Evolutionary conservation across 2,888 invertebrate species (phyloP).

Genomic region (Leptinotarsa tumamoca): DNA sequence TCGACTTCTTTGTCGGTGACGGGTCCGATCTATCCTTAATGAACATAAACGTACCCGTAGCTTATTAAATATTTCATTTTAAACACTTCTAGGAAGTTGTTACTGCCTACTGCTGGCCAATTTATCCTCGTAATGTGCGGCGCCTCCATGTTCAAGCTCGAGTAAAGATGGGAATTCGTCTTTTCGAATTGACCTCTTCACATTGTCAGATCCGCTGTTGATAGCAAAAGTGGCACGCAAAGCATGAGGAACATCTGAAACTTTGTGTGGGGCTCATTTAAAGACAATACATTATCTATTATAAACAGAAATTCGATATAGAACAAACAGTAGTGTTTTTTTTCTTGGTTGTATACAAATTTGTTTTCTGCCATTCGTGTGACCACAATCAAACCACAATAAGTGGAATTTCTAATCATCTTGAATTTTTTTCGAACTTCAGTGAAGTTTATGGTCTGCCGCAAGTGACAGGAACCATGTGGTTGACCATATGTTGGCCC

Average conservation of each 20-base stretch:
- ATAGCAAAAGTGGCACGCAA: not conserved
- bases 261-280: too few species aligned
- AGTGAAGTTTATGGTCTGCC: not conserved
- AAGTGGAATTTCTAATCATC: too few species aligned
- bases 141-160: slow-evolving; percentile 1
- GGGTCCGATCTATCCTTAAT: slow-evolving; percentile 29
- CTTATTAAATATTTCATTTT: slow-evolving; percentile 42
- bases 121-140: not conserved
- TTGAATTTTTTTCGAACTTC: not conserved
- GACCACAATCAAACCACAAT: too few species aligned
- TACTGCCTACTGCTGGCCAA: slow-evolving; percentile 32
- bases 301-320: too few species aligned
- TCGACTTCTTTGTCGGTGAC: slow-evolving; percentile 19
- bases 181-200: slow-evolving; percentile 13
- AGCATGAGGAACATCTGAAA: not conserved
- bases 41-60: slow-evolving; percentile 39
- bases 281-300: too few species aligned
- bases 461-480: slow-evolving; percentile 6
- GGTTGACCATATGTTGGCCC: slow-evolving; percentile 11
- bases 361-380: too few species aligned
- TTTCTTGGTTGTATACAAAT: too few species aligned
- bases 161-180: slow-evolving; percentile 1
- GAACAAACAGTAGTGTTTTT: too few species aligned
- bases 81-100: slow-evolving; percentile 41
- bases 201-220: not conserved